Evolutionary conservation across 1,140 invertebrate species (phyloP), one percentile per base, ranked within the genome.

Genomic region (Drosophila subobscura): DNA sequence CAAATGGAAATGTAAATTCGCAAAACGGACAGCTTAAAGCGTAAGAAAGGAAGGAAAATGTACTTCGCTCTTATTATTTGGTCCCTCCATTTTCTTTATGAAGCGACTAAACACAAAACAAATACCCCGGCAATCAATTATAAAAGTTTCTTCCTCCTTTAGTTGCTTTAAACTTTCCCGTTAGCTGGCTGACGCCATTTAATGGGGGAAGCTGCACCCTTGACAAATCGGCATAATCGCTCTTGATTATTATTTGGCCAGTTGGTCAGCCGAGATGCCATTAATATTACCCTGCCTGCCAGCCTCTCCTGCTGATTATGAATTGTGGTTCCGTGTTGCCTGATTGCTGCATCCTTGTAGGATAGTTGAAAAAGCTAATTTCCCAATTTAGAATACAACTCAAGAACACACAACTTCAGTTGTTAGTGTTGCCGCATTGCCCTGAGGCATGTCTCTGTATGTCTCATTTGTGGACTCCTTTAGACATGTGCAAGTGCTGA

Each of bases 241-340:
- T 68, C 42, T 68, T 56, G 64, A 68, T 68, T 67, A 68, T 68
- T 67, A 67, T 68, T 68, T 68, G 50, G 51, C 25, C 44, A 67
- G 50, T 14, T 56, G 50, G 33, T 20, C n/a, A 55, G 50, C 41
- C 20, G 41, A 20, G 16, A 20, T 5, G 63, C 16, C 40, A 47
- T 67, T 46, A 54, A 50, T 37, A 52, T 27, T 40, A 10, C 10
- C 10, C 33, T 8, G 10, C 10, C 33, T 4, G 3, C 33, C 33
- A 12, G 33, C 10, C 10, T 12, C 10, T 37, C 10, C 33, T 12
- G 33, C 10, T 37, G 33, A 37, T 37, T 27, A 2, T 16, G 14
- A 25, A 6, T 59, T 37, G 4, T 54, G 52, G 4, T 22, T 46
- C n/a, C 40, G 57, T 37, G 44, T 53, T 50, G 47, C 12, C 40